These are phyloP conservation scores for Apeira syringaria DNA, from an alignment of 2,888 invertebrate species.

Conservation along the genomic window DNA sequence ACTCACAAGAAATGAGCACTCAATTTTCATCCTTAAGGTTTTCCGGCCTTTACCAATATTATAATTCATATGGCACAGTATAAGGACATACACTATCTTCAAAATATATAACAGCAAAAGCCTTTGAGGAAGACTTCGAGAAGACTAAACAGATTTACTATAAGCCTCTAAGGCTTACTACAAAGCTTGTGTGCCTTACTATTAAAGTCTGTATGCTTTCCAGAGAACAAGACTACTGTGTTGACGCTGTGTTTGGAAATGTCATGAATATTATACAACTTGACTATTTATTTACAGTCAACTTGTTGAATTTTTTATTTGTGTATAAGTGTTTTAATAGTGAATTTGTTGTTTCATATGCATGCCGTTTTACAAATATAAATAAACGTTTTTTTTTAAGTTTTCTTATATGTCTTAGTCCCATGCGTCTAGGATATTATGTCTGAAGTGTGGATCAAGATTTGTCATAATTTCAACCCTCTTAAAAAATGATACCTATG, in stretches of 20 bases:
- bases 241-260: slow-evolving; percentile 27
- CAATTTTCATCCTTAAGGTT: too few relatives aligned
- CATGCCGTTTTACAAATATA: too few relatives aligned
- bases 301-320: slow-evolving; percentile 19
- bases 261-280: slow-evolving; percentile 13
- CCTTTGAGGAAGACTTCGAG: slow-evolving; percentile 11
- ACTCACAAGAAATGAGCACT: too few relatives aligned
- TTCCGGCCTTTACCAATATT: too few relatives aligned
- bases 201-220: slow-evolving; percentile 25
- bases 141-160: slow-evolving; percentile 24
- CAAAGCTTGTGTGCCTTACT: slow-evolving; percentile 20
- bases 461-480: too few relatives aligned
- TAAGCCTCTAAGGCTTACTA: slow-evolving; percentile 24
- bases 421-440: too few relatives aligned
- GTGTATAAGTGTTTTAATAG: too few relatives aligned
- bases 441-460: too few relatives aligned
- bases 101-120: slow-evolving; percentile 9
- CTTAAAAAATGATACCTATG: too few relatives aligned
- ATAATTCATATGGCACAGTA: background rate
- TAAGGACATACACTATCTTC: slow-evolving; percentile 5
- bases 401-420: too few relatives aligned
- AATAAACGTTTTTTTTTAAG: too few relatives aligned
- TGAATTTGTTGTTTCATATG: too few relatives aligned
- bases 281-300: slow-evolving; percentile 1
- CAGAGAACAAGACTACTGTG: slow-evolving; percentile 27